A percentile compares a stretch with the other conserved stretches of the same genome.
These are phyloP conservation scores for Neolamprologus caudopunctatus DNA, from an alignment of 2,113 vertebrate genomes.

Conservation along the genomic window DNA sequence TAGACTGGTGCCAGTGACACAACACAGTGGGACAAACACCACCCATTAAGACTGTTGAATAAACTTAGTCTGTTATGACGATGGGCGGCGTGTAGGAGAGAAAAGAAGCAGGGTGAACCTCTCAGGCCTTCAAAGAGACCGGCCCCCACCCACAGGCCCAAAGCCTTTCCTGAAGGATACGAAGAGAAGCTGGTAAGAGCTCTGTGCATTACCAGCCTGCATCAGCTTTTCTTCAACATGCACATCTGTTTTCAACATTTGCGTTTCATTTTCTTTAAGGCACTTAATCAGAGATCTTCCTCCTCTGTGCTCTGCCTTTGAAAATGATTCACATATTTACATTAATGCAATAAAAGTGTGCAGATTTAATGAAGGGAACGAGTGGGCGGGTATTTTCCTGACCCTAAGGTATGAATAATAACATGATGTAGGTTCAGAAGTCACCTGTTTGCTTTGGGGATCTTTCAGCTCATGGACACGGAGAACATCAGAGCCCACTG, in stretches of 20 bases:
- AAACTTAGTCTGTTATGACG: background rate
- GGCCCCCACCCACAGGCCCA: background rate
- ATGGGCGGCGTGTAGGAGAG: background rate
- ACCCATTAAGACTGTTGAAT: background rate
- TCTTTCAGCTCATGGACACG: background rate
- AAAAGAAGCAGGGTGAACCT: background rate
- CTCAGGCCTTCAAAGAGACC: background rate
- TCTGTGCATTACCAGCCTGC: background rate
- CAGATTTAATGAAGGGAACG: background rate
- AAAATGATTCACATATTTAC: background rate
- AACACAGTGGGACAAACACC: background rate
- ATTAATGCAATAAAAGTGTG: background rate
- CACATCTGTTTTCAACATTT: background rate
- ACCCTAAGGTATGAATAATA: background rate
- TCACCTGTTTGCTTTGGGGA: background rate
- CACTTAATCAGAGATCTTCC: background rate
- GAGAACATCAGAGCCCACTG: background rate
- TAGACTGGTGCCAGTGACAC: background rate
- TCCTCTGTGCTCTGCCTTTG: background rate
- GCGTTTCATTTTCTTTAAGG: background rate
- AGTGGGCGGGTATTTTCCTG: background rate
- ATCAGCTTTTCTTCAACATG: conserved; percentile 2
- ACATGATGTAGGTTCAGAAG: background rate
- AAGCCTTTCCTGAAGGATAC: background rate
- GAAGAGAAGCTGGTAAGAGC: background rate